Evolutionary conservation across 2,888 invertebrate genomes (phyloP).

Genomic region (Drosophila emarginata): DNA sequence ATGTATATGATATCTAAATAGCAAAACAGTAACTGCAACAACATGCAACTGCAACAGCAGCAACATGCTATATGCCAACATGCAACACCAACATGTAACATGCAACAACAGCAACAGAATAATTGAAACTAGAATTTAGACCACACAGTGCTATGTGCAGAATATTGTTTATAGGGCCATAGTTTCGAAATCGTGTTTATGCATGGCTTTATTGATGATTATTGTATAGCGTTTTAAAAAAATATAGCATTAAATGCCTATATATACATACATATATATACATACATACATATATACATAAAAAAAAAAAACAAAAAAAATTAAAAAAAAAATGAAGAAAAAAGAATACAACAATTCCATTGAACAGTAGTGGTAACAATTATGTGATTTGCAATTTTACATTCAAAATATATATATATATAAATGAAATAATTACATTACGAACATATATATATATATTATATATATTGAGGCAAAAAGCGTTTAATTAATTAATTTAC

Average conservation of each 20-base stretch:
- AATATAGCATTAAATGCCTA: slow-evolving; percentile 71
- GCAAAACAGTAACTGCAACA: slow-evolving; percentile 12
- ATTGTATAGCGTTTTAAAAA: slow-evolving; percentile 71
- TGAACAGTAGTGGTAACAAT: slow-evolving; percentile 77
- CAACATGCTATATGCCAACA: slow-evolving; percentile 16
- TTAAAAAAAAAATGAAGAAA: slow-evolving; percentile 31
- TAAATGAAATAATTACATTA: slow-evolving; percentile 53
- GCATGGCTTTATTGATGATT: slow-evolving; percentile 75
- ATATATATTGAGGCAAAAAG: slow-evolving; percentile 64
- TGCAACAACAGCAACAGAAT: slow-evolving; percentile 35
- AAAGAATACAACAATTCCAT: slow-evolving; percentile 59
- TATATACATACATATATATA: slow-evolving; percentile 58
- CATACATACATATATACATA: slow-evolving; percentile 33
- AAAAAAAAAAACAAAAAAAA: slow-evolving; percentile 34
- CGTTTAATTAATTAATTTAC: slow-evolving; percentile 73
- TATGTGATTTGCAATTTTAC: slow-evolving; percentile 80
- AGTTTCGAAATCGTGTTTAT: slow-evolving; percentile 72
- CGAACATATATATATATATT: slow-evolving; percentile 48
- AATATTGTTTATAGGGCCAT: slow-evolving; percentile 71
- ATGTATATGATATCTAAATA: slow-evolving; percentile 53
- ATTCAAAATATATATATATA: slow-evolving; percentile 67
- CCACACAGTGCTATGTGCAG: slow-evolving; percentile 71
- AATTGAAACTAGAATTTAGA: slow-evolving; percentile 69
- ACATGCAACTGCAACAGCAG: not conserved
- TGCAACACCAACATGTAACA: slow-evolving; percentile 33